Base-by-base conservation (phyloP, 2,888 invertebrate species). In the Boloria selene region DNA sequence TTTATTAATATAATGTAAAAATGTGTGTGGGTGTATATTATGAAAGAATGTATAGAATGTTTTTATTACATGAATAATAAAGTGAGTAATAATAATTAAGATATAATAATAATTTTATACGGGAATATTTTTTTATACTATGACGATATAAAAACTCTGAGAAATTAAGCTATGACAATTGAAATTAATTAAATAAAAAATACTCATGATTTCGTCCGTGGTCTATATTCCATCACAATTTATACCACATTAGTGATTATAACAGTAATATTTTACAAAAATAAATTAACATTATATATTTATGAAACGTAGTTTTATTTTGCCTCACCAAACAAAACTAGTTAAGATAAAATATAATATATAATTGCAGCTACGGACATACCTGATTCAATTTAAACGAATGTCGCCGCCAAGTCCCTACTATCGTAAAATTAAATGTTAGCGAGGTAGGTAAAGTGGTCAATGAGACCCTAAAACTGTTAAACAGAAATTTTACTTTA, bases 201-300 rank as follows among this genome's bases (percentile, higher is more conserved):
- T 71, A 71, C 70, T 68, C 71, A 65, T 49, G 77, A 74, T 74
- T 70, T 69, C 68, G 68, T 64, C 73, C 80, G 84, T 87, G 84
- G 83, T 84, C 72, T 77, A 77, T 80, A 80, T 80, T 84, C 85
- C 88, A 90, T 90, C 91, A 90, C 90, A 90, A 87, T 86, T 83
- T 82, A 86, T 87, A 89, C 90, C 88, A 86, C 86, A 76, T 81
- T 88, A 88, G 86, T 83, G 80, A 85, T 84, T 84, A 85, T 83
- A 81, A 85, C 82, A 84, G 81, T 84, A 83, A 86, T 84, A 80
- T 85, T 88, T 85, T 87, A 85, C 83, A 86, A 86, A 81, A 85
- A 85, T 85, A 82, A 85, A 88, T 83, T 86, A 86, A 86, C 81
- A 65, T 71, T 81, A 84, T 79, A 74, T 86, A 83, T 82, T 80